Conservation (phyloP, 2,888 invertebrate species). For the Conistra vaccinii region DNA sequence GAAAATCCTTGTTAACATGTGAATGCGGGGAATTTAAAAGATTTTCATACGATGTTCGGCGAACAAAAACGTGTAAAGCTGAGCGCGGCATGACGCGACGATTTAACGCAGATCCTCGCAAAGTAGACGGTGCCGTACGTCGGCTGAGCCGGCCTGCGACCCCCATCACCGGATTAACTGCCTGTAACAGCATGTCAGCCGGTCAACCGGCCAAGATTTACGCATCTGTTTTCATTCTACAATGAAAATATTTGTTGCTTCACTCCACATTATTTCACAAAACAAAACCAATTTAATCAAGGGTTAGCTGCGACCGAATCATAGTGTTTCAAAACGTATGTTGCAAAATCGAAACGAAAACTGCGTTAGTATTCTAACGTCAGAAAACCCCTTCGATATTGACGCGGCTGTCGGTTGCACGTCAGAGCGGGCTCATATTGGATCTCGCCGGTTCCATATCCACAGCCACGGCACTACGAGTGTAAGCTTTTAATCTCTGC, state of each 20-base stretch:
- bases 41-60: constrained; percentile 63
- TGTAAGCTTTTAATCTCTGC: constrained; percentile 89
- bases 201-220: constrained; percentile 85
- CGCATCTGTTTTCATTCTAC: constrained; percentile 82
- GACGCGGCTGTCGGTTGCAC: constrained; percentile 76
- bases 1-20: constrained; percentile 67
- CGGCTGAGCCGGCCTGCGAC: constrained; percentile 81
- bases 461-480: constrained; percentile 80
- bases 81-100: constrained; percentile 77
- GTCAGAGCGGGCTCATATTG: constrained; percentile 83
- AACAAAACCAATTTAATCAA: constrained; percentile 51
- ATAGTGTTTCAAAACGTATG: constrained; percentile 19
- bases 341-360: constrained; percentile 45
- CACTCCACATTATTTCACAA: constrained; percentile 50
- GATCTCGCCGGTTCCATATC: constrained; percentile 82
- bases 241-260: constrained; percentile 76
- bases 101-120: constrained; percentile 78
- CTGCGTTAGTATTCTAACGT: constrained; percentile 59
- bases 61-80: constrained; percentile 65
- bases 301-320: constrained; percentile 17
- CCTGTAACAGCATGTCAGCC: constrained; percentile 87
- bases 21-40: constrained; percentile 63
- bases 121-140: constrained; percentile 78
- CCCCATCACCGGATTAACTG: constrained; percentile 88
- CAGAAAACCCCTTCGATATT: constrained; percentile 75